Evolutionary conservation across 2,797 vertebrate species (phyloP).

Genomic region (Nyctalus aviator): DNA sequence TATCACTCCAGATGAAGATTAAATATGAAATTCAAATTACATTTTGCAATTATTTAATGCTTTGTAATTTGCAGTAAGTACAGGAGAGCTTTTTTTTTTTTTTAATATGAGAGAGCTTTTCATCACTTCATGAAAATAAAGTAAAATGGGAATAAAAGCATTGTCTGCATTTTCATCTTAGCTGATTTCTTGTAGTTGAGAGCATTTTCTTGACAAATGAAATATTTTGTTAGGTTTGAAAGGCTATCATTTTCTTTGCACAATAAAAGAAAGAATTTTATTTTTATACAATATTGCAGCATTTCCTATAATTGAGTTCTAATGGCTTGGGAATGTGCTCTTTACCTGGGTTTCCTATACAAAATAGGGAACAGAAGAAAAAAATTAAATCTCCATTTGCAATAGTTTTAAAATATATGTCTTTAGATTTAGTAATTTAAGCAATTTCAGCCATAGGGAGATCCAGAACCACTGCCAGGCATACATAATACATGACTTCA

Average conservation of each 20-base stretch:
- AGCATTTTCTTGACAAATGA: constrained; percentile 57
- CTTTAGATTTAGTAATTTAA: not conserved
- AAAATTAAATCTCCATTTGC: not conserved
- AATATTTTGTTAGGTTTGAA: constrained; percentile 12
- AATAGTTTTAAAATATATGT: constrained; percentile 21
- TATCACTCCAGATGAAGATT: constrained; percentile 54
- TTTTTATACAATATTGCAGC: not conserved
- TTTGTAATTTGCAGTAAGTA: constrained; percentile 64
- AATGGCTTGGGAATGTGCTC: not conserved
- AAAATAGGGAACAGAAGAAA: not conserved
- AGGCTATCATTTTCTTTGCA: constrained; percentile 64
- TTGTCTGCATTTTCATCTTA: not conserved
- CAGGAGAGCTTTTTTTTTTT: not conserved
- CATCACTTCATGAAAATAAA: not conserved
- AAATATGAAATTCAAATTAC: constrained; percentile 68
- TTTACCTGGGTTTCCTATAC: not conserved
- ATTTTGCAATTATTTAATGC: constrained; percentile 74
- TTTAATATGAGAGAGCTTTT: not conserved
- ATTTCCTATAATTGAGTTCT: constrained; percentile 57
- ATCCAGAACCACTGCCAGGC: not conserved
- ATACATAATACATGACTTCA: not conserved
- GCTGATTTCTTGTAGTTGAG: not conserved
- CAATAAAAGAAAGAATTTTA: constrained; percentile 55
- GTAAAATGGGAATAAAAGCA: not conserved
- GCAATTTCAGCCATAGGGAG: not conserved